A percentile compares a stretch with the other conserved stretches of the same genome.
These are phyloP conservation scores for Pardosa pseudoannulata DNA, from an alignment of 2,888 invertebrate genomes.

Conservation along the genomic window DNA sequence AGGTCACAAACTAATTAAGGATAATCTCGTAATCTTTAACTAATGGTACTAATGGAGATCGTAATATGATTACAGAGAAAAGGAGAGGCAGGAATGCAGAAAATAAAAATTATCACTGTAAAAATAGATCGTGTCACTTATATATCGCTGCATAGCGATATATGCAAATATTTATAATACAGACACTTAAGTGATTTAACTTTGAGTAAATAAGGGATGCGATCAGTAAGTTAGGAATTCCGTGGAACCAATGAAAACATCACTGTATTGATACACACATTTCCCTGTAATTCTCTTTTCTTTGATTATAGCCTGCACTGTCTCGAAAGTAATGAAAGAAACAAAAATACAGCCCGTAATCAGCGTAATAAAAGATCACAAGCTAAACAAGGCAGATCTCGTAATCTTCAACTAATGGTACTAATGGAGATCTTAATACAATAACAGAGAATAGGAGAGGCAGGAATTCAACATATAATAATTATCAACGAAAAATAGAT, in stretches of 20 bases:
- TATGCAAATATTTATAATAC: too few relatives aligned
- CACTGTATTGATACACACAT: too few relatives aligned
- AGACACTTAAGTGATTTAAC: too few relatives aligned
- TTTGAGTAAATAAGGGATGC: too few relatives aligned
- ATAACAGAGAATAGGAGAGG: neutral
- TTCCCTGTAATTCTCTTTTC: too few relatives aligned
- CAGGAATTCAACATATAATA: too few relatives aligned
- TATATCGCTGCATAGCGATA: too few relatives aligned
- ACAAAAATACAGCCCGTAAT: neutral
- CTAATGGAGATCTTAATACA: neutral
- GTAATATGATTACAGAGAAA: neutral
- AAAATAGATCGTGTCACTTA: neutral
- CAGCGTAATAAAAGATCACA: neutral
- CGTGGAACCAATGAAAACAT: too few relatives aligned
- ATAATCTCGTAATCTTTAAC: neutral
- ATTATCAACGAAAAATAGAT: neutral
- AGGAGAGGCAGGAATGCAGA: too few relatives aligned
- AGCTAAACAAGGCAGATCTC: neutral
- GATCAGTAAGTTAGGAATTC: too few relatives aligned
- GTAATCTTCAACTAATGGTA: neutral
- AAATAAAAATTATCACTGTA: neutral
- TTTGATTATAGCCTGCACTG: too few relatives aligned
- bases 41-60: neutral
- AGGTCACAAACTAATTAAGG: neutral
- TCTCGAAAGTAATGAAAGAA: too few relatives aligned